Base-by-base conservation (phyloP, 2,797 vertebrate species). In the Choloepus didactylus region DNA sequence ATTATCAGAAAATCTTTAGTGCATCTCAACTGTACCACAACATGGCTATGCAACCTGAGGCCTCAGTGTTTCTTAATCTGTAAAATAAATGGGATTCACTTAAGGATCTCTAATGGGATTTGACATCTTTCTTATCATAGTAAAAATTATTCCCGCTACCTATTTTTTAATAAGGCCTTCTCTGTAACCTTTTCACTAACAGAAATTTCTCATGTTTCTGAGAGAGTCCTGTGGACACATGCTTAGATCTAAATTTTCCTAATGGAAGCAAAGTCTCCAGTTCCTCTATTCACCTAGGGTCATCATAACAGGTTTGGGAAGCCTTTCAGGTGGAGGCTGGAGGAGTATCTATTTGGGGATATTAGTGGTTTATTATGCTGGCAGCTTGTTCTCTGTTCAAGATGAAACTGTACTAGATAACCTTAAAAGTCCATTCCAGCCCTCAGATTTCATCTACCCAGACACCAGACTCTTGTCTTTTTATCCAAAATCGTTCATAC, bases 401-500 rank as follows among this genome's bases (percentile, higher is more conserved):
- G n/a, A n/a, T 79, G 46, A 95, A 87, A 91, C 62, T 77, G 31
- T 25, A 64, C 23, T 59, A 91, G 72, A 87, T 81, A 80, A 66
- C 70, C 60, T 91, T 69, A 35, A 49, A 93, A 91, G 51, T 82
- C 51, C 41, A 93, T n/a, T 69, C 23, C 54, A n/a, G 49, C 44
- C 87, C 77, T 86, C n/a, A 62, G 51, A 91, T 72, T 96, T 49
- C 64, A 80, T 66, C 79, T 79, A 12, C 49, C 64, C 38, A 79
- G 73, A 85, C 31, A 67, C 15, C 19, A 88, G 1, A 51, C 80
- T 77, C 60, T 27, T 77, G 76, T 62, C 15, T 77, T 92, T 92
- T 86, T 56, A 46, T 62, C 60, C 70, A 79, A 85, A 93, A 86
- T 87, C 59, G 59, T 80, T 94, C 82, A 92, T 27, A 66, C 27